phyloP scores from a whole-genome alignment of 2,888 invertebrate genomes.

The Acrocyrtus sp. region DNA sequence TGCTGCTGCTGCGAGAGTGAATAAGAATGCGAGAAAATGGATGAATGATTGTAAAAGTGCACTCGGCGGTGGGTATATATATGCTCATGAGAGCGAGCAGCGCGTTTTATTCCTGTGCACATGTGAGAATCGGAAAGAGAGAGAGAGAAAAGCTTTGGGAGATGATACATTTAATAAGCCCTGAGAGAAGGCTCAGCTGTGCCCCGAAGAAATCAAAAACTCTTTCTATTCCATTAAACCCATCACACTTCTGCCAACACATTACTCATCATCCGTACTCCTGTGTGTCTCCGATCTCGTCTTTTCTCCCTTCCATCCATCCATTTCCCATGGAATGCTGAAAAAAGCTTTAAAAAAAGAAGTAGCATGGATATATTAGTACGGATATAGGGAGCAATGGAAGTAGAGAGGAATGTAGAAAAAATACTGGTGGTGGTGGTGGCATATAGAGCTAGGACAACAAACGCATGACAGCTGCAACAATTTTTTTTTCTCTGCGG shows the following conservation, averaged over 20 bases:
- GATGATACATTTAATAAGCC: constrained; percentile 54
- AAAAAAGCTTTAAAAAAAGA: not conserved
- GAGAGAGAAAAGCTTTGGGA: not conserved
- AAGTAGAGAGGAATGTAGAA: constrained; percentile 21
- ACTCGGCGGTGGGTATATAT: too few relatives aligned
- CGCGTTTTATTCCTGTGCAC: too few relatives aligned
- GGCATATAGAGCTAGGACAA: too few relatives aligned
- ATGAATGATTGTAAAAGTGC: constrained; percentile 21
- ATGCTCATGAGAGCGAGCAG: too few relatives aligned
- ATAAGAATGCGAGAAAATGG: too few relatives aligned
- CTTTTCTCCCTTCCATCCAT: constrained; percentile 5
- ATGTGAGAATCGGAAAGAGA: not conserved
- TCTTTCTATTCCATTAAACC: constrained; percentile 62
- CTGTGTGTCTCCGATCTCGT: not conserved
- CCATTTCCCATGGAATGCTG: constrained; percentile 35
- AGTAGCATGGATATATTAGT: not conserved
- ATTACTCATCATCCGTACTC: constrained; percentile 60
- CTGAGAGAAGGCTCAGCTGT: constrained; percentile 63
- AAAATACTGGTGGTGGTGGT: constrained; percentile 8
- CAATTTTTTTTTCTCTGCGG: too few relatives aligned
- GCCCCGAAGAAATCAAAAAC: constrained; percentile 63
- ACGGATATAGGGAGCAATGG: constrained; percentile 9
- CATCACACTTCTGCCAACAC: constrained; percentile 60
- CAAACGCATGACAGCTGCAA: constrained; percentile 32
- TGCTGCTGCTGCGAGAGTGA: too few relatives aligned